Percentiles rank a stretch among this genome's conserved stretches.
phyloP scores from a whole-genome alignment of 1,140 invertebrate genomes.

The Colletes latitarsis region DNA sequence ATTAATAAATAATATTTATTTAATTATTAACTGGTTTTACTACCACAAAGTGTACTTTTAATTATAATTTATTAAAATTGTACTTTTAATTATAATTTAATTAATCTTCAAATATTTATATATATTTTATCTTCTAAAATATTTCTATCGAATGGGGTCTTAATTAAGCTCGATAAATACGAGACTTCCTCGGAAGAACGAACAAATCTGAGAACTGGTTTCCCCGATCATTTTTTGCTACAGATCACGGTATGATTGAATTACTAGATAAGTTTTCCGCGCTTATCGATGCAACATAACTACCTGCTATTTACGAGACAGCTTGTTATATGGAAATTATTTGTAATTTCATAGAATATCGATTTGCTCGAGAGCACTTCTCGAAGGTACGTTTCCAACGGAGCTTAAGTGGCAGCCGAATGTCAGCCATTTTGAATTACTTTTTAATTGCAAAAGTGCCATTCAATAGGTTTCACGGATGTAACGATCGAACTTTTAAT shows the following conservation, averaged over 20 bases:
- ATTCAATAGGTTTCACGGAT: not conserved
- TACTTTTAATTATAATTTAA: no score
- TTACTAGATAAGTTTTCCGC: not conserved
- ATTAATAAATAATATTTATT: no score
- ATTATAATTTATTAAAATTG: no score
- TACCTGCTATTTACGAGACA: slow-evolving; percentile 5
- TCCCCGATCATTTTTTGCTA: not conserved
- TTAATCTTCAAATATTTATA: no score
- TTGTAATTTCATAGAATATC: not conserved
- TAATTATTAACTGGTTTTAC: no score
- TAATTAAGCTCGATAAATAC: not conserved
- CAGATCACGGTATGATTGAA: not conserved
- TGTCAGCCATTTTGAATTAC: not conserved
- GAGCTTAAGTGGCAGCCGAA: not conserved
- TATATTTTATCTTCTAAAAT: no score
- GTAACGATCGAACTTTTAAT: not conserved
- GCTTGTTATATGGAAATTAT: not conserved
- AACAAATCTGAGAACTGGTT: not conserved
- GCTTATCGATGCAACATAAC: not conserved
- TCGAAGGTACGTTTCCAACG: not conserved
- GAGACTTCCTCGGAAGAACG: no score
- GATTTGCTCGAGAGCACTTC: not conserved
- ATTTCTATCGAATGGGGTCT: not conserved
- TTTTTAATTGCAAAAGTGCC: slow-evolving; percentile 19
- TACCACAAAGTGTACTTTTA: no score